Base-by-base conservation (phyloP, 2,797 vertebrate species). In the Poecilia wingei region DNA sequence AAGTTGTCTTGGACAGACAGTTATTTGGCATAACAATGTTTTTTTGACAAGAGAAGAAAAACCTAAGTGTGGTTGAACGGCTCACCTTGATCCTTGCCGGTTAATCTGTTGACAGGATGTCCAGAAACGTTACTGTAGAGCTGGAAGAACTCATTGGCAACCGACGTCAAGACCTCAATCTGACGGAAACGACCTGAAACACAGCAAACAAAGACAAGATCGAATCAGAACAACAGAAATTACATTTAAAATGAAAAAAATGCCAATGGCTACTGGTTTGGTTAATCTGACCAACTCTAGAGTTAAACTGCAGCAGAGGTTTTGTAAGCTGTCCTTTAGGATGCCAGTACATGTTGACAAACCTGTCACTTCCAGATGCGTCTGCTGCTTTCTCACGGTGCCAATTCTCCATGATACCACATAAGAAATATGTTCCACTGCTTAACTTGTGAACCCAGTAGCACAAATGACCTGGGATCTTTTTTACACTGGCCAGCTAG, bases 71-170 rank as follows among this genome's bases (percentile, higher is more conserved):
- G 18, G 36, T 43, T 69, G 12, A 41, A 45, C 13, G 20, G 72
- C 31, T 73, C 72, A 93, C 93, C 91, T 90, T 95, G 94, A 84
- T 96, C 95, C 57, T 84, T 86, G 82, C 91, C 94, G 89, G 95
- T 96, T 81, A 99, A 98, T 92, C 93, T 96, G 86, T 98, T 95
- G 81, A 98, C 84, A 2, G 97, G 97, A 57, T 97, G 97, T 80
- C 98, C 98, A 74, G 98, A 98, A 28, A 99, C 98, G 89, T 99
- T 97, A 80, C 98, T 98, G 94, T 99, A 99, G 79, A 99, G 96
- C 82, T 98, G 97, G 81, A 98, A 97, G 93, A 99, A 99, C 64
- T 97, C 97, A 53, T 99, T 99, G 77, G 98, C 98, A 75, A 99
- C 98, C 74, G 97, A 97, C 70, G 98, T 98, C 89, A 99, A 95